Percentiles rank a stretch among this genome's conserved stretches.
Evolutionary conservation across 2,113 vertebrate species (phyloP).

Genomic region (Podocnemis expansa): DNA sequence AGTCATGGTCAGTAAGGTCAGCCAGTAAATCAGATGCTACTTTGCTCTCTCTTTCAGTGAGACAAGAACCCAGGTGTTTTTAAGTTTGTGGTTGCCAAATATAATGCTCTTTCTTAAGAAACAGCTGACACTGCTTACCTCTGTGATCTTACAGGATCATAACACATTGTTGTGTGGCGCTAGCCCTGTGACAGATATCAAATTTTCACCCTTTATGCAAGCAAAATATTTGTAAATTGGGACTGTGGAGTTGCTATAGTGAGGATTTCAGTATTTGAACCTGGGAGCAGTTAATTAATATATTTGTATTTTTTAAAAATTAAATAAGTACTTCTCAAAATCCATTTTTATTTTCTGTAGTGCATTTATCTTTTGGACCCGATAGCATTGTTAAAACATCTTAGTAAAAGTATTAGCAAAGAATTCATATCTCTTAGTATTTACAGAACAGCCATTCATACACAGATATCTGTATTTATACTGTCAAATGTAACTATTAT

Average conservation of each 20-base stretch:
- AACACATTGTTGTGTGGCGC: not conserved
- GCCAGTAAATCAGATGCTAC: not conserved
- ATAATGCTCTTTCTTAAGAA: not conserved
- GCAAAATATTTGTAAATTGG: not conserved
- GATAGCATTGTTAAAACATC: not conserved
- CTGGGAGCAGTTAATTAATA: not conserved
- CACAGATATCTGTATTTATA: slow-evolving; percentile 29
- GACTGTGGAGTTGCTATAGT: not conserved
- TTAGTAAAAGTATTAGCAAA: not conserved
- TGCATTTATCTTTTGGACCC: not conserved
- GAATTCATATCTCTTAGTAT: not conserved
- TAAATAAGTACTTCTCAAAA: not conserved
- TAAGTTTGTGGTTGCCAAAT: not conserved
- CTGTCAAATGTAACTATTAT: slow-evolving; percentile 19
- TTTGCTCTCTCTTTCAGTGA: not conserved
- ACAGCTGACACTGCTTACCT: not conserved
- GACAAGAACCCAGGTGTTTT: not conserved
- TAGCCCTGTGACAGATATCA: not conserved
- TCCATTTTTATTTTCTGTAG: not conserved
- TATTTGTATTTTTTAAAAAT: not conserved
- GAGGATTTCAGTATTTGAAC: not conserved
- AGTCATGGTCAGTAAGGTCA: not conserved
- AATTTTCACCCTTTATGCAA: not conserved
- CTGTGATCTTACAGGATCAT: not conserved
- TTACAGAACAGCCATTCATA: not conserved